phyloP scores from a whole-genome alignment of 2,888 invertebrate genomes.

The Parochlus steinenii region DNA sequence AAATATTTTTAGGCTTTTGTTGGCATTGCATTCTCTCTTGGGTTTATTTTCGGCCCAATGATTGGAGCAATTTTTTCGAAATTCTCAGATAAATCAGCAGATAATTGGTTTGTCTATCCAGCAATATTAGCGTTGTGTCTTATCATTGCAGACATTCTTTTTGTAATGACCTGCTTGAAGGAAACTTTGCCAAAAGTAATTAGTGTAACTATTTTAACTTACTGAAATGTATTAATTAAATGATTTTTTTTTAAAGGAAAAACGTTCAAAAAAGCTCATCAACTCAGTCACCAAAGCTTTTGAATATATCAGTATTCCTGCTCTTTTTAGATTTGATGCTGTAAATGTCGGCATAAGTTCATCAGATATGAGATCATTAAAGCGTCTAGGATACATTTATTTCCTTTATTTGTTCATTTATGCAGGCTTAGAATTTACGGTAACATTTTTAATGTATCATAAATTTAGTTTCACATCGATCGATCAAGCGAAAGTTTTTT shows the following conservation, averaged over 20 bases:
- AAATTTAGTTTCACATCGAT: constrained; percentile 80
- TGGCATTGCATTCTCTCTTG: constrained; percentile 92
- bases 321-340: constrained; percentile 46
- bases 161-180: constrained; percentile 53
- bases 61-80: constrained; percentile 81
- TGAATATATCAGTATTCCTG: constrained; percentile 44
- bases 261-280: constrained; percentile 49
- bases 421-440: constrained; percentile 92
- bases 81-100: constrained; percentile 42
- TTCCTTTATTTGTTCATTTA: constrained; percentile 88
- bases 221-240: constrained; percentile 9
- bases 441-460: constrained; percentile 91
- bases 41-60: constrained; percentile 91
- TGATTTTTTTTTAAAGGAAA: constrained; percentile 36
- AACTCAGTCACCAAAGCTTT: constrained; percentile 47
- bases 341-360: constrained; percentile 44
- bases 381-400: constrained; percentile 55
- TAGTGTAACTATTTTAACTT: constrained; percentile 21
- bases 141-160: constrained; percentile 58
- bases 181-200: constrained; percentile 66
- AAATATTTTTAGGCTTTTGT: constrained; percentile 67
- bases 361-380: constrained; percentile 46
- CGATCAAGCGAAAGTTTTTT: constrained; percentile 97
- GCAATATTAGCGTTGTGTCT: constrained; percentile 61
- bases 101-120: constrained; percentile 64